Percentiles rank a stretch among this genome's conserved stretches.
Evolutionary conservation across 2,888 invertebrate genomes (phyloP).

Genomic region (Cordilura impudica): DNA sequence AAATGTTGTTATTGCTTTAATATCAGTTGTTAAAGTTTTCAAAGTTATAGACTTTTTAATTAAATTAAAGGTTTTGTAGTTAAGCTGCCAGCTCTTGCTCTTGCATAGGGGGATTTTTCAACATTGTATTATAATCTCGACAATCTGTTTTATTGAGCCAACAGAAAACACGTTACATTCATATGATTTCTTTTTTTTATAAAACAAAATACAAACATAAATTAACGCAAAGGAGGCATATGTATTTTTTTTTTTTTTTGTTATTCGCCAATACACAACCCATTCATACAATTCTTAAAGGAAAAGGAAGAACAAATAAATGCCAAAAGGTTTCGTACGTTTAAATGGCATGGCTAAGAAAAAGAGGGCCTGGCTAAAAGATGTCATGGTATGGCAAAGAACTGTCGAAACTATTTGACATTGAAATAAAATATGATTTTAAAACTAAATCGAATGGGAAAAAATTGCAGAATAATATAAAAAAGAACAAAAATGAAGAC

Average conservation of each 20-base stretch:
- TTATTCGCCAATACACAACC: conserved; percentile 12
- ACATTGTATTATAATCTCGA: conserved; percentile 42
- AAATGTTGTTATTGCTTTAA: no score
- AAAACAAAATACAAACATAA: conserved; percentile 56
- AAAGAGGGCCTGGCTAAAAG: conserved; percentile 67
- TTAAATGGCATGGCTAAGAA: conserved; percentile 11
- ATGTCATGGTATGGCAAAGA: conserved; percentile 68
- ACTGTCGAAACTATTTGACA: conserved; percentile 75
- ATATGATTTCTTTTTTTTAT: conserved; percentile 1
- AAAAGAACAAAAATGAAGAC: conserved; percentile 6
- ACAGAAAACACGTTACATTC: neutral
- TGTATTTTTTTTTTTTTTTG: neutral
- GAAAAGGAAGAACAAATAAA: conserved; percentile 39
- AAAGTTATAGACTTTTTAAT: conserved; percentile 4
- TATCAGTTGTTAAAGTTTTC: neutral
- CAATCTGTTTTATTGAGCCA: conserved; percentile 32
- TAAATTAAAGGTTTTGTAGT: conserved; percentile 36
- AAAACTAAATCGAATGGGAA: conserved; percentile 58
- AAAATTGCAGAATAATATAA: conserved; percentile 63
- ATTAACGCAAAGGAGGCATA: conserved; percentile 58
- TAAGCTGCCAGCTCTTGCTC: conserved; percentile 17
- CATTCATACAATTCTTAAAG: conserved; percentile 26
- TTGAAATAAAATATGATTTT: conserved; percentile 70
- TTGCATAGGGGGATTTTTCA: conserved; percentile 40
- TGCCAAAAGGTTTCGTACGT: conserved; percentile 55